phyloP scores from a whole-genome alignment of 2,113 vertebrate genomes.

The Xenotilapia flavipinnis region DNA sequence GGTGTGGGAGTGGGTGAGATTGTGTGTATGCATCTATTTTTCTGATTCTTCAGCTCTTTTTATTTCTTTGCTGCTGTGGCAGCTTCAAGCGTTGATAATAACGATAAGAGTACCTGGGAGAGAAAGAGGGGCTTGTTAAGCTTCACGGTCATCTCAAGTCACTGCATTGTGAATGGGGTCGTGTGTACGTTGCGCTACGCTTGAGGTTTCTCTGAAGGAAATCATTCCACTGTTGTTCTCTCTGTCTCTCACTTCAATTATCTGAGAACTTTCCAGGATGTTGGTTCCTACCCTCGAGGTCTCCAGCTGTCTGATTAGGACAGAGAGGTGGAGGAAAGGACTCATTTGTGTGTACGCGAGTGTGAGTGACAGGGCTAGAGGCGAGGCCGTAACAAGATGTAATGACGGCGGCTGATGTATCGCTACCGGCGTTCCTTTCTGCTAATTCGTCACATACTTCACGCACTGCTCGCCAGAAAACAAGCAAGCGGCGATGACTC shows the following conservation, averaged over 20 bases:
- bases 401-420: neutral
- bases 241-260: neutral
- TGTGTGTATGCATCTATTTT: neutral
- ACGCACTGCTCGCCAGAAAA: neutral
- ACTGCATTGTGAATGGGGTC: neutral
- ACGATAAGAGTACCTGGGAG: neutral
- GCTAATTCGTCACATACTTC: neutral
- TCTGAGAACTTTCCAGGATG: neutral
- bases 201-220: neutral
- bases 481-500: neutral
- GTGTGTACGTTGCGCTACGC: neutral
- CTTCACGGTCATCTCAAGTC: neutral
- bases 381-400: neutral
- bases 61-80: neutral
- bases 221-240: neutral
- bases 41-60: neutral
- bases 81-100: neutral
- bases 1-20: neutral
- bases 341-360: neutral
- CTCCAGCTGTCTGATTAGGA: constrained; percentile 6
- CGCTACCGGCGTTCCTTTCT: neutral
- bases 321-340: neutral
- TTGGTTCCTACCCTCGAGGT: neutral
- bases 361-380: neutral
- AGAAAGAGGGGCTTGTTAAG: neutral